A percentile compares a stretch with the other conserved stretches of the same genome.
Evolutionary conservation across 2,797 vertebrate genomes (phyloP).

Genomic region (Scleropages formosus): DNA sequence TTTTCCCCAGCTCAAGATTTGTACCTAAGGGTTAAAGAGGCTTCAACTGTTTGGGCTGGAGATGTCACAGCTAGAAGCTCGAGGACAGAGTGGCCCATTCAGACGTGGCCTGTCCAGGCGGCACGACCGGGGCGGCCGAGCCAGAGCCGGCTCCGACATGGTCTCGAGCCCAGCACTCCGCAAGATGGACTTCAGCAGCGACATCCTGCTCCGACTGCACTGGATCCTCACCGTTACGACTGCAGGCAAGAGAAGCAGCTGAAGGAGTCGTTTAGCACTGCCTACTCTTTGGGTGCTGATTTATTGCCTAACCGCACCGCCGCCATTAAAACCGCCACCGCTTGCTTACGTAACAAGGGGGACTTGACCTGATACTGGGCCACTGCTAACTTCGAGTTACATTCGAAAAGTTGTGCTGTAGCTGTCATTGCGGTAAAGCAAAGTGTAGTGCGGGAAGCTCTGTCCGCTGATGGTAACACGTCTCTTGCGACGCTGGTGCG

Average conservation of each 20-base stretch:
- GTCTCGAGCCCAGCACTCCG: conserved; percentile 18
- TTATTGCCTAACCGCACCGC: background rate
- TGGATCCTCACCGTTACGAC: conserved; percentile 44
- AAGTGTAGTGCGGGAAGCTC: background rate
- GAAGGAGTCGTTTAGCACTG: too few relatives aligned
- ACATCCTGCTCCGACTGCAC: conserved; percentile 28
- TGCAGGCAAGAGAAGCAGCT: conserved; percentile 61
- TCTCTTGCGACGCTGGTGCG: background rate
- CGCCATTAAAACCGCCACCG: background rate
- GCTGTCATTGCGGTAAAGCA: background rate
- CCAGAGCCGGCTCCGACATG: conserved; percentile 20
- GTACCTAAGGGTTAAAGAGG: conserved; percentile 31
- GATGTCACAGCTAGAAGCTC: conserved; percentile 49
- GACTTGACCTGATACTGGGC: background rate
- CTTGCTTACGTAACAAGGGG: background rate
- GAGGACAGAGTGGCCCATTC: conserved; percentile 51
- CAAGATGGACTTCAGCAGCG: conserved; percentile 51
- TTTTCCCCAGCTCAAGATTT: conserved; percentile 32
- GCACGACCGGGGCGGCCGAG: background rate
- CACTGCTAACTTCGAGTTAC: background rate
- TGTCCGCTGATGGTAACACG: background rate
- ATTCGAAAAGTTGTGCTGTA: background rate
- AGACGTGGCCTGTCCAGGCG: conserved; percentile 28
- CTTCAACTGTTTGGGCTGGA: conserved; percentile 38
- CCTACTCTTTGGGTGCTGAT: too few relatives aligned